Conservation (phyloP, 1,140 invertebrate species). For the Formica selysi region DNA sequence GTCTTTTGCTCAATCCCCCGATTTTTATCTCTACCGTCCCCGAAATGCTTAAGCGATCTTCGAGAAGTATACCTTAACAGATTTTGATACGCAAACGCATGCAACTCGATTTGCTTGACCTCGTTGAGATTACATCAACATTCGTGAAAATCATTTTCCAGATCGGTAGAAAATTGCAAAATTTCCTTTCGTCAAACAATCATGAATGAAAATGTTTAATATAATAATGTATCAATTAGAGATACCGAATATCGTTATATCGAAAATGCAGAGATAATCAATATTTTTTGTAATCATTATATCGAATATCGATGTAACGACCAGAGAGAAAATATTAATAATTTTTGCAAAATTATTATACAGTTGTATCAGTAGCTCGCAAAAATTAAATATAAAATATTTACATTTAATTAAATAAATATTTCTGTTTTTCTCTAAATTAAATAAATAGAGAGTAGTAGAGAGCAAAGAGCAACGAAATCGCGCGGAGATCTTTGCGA, state of each 20-base stretch:
- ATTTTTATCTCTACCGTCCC: constrained; percentile 42
- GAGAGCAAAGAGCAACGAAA: constrained; percentile 44
- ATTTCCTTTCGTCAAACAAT: constrained; percentile 35
- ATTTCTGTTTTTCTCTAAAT: background rate
- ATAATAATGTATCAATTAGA: background rate
- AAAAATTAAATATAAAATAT: constrained; percentile 6
- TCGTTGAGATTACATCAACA: constrained; percentile 52
- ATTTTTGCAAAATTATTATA: background rate
- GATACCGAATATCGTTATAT: too few relatives aligned
- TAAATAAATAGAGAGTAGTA: background rate
- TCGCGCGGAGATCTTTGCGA: background rate
- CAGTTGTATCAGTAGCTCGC: background rate
- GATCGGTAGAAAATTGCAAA: constrained; percentile 29
- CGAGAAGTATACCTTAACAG: constrained; percentile 41
- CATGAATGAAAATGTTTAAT: background rate
- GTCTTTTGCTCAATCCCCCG: constrained; percentile 43
- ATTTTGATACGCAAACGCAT: constrained; percentile 60
- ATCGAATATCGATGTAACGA: background rate
- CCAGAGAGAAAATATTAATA: background rate
- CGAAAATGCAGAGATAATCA: too few relatives aligned
- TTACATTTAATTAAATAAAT: background rate
- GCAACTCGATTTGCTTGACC: constrained; percentile 24
- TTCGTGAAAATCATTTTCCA: constrained; percentile 67
- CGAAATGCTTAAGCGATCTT: constrained; percentile 24
- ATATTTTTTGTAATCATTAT: background rate